Evolutionary conservation across 2,113 vertebrate genomes (phyloP), one percentile per base, ranked within the genome.

Genomic region (Notothenia coriiceps): DNA sequence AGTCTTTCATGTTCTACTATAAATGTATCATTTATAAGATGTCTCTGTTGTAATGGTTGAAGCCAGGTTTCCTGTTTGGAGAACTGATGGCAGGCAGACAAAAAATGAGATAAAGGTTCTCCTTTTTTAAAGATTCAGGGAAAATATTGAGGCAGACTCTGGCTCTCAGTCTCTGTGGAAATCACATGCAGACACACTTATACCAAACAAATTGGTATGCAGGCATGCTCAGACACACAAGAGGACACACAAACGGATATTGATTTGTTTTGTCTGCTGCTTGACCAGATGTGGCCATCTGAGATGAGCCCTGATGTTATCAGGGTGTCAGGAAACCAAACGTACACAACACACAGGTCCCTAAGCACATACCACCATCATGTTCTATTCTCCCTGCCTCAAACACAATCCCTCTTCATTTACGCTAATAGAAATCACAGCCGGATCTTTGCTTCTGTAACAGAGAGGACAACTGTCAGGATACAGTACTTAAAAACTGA

Each of bases 221-320:
- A 12, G 55, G 13, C 65, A 69, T 25, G 55, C 71, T 55, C 57
- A 15, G 13, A 62, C 70, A 81, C 70, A 70, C 46, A 46, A 40
- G 35, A 40, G 35, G 35, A 68, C 60, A 46, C 63, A 14, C 65
- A 13, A 73, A 78, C 47, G 9, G 77, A 20, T 87, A 83, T 87
- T 71, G 84, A 88, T 85, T 88, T 80, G 0, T 67, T 76, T 78
- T 44, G 69, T 80, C 76, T 62, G 1, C 67, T 0, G 29, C 51
- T 22, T 88, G 83, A 82, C 80, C 79, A 74, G 78, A 79, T 68
- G 71, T 50, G 40, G 25, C 67, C 7, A 15, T 86, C 54, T 76
- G 77, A 79, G 77, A 74, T 57, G 70, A 70, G 77, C 22, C 51
- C 51, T 1, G 81, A 86, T 70, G 71, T 74, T 84, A 84, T 86